phyloP scores from a whole-genome alignment of 2,797 vertebrate genomes.

The Crenuchus spilurus region DNA sequence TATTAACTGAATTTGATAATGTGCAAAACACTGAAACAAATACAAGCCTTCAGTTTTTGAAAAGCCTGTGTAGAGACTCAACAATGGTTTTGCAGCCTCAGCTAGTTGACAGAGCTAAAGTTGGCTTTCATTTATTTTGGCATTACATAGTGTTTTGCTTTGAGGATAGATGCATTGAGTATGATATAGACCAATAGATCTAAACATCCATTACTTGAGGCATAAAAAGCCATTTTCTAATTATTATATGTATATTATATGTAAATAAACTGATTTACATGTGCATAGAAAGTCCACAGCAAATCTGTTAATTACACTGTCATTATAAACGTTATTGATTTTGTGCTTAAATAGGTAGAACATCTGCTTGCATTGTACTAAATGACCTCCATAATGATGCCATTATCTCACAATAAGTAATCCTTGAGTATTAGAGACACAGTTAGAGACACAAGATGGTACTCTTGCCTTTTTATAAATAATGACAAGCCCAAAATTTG shows the following conservation, averaged over 20 bases:
- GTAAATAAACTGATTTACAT: background rate
- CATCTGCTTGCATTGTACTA: background rate
- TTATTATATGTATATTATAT: too few relatives aligned
- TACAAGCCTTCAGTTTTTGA: background rate
- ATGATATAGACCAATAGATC: background rate
- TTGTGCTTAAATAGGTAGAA: constrained; percentile 1
- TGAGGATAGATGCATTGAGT: background rate
- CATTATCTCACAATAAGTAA: constrained; percentile 5
- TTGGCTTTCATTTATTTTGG: constrained; percentile 56
- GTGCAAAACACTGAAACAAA: constrained; percentile 34
- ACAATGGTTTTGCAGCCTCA: constrained; percentile 58
- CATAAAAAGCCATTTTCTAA: background rate
- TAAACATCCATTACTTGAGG: background rate
- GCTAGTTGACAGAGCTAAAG: constrained; percentile 65
- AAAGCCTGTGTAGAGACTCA: constrained; percentile 27
- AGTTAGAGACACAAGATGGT: background rate
- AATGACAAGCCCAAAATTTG: background rate
- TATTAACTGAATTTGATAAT: background rate
- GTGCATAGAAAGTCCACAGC: background rate
- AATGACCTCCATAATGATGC: background rate
- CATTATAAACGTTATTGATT: background rate
- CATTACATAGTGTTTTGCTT: constrained; percentile 3
- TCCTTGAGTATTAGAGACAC: background rate
- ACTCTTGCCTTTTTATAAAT: background rate
- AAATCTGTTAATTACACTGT: background rate